Evolutionary conservation across 2,888 invertebrate species (phyloP).

Genomic region (Eupithecia subfuscata): DNA sequence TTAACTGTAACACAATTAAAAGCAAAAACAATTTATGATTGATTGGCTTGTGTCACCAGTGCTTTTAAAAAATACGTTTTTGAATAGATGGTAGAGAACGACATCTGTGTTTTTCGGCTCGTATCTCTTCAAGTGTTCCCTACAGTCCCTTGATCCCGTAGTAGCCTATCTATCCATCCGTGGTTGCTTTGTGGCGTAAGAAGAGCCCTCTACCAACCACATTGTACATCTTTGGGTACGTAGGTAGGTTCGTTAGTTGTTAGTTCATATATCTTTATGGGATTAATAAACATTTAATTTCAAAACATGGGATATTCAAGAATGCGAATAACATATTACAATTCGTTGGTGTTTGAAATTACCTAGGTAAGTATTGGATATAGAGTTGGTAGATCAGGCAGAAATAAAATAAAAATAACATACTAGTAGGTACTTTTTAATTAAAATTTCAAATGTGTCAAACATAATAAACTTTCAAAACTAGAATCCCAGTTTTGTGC

Average conservation of each 20-base stretch:
- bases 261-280: background rate
- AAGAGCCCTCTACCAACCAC: slow-evolving; percentile 22
- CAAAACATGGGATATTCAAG: background rate
- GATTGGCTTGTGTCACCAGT: background rate
- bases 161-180: background rate
- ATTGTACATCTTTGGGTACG: background rate
- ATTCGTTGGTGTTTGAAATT: background rate
- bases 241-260: background rate
- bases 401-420: background rate
- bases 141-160: background rate
- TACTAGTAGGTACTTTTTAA: background rate
- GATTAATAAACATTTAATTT: background rate
- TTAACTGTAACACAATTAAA: background rate
- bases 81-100: slow-evolving; percentile 26
- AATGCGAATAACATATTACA: background rate
- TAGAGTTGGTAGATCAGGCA: background rate
- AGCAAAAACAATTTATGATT: background rate
- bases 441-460: background rate
- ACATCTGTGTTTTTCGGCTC: slow-evolving; percentile 41
- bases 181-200: background rate
- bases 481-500: background rate
- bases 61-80: background rate
- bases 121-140: slow-evolving; percentile 30
- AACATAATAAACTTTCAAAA: background rate
- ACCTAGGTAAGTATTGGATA: background rate